A percentile compares a stretch with the other conserved stretches of the same genome.
These are phyloP conservation scores for Morone chrysops DNA, from an alignment of 2,113 vertebrate species.

Conservation along the genomic window DNA sequence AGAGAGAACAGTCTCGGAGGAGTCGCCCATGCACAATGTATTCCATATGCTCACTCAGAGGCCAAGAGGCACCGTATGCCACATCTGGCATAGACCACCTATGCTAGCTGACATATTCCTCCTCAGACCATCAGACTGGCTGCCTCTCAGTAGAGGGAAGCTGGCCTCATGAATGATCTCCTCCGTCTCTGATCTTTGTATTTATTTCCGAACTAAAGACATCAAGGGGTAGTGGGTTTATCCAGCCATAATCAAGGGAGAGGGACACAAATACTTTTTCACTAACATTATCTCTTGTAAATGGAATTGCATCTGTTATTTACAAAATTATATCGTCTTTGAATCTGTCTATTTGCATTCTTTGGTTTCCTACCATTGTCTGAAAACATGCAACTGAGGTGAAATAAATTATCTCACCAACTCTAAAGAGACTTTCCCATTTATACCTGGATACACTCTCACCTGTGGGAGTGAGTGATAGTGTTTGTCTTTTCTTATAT, in stretches of 20 bases:
- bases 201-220: conserved; percentile 7
- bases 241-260: conserved; percentile 4
- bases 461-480: not conserved
- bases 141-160: conserved; percentile 41
- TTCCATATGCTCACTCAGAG: conserved; percentile 77
- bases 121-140: conserved; percentile 52
- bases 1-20: conserved; percentile 53
- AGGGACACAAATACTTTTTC: not conserved
- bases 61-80: conserved; percentile 61
- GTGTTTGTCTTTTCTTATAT: not conserved
- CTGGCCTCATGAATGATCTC: conserved; percentile 29
- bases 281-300: not conserved
- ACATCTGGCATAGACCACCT: conserved; percentile 81
- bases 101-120: conserved; percentile 61
- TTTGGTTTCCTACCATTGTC: not conserved
- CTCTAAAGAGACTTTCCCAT: not conserved
- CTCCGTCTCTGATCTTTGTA: conserved; percentile 1
- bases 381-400: not conserved
- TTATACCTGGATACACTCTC: not conserved
- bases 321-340: not conserved
- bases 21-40: conserved; percentile 66
- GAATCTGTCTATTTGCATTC: not conserved
- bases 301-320: conserved; percentile 1
- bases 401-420: not conserved
- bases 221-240: not conserved